Base-by-base conservation (phyloP, 2,888 invertebrate genomes). In the Baccha elongata region DNA sequence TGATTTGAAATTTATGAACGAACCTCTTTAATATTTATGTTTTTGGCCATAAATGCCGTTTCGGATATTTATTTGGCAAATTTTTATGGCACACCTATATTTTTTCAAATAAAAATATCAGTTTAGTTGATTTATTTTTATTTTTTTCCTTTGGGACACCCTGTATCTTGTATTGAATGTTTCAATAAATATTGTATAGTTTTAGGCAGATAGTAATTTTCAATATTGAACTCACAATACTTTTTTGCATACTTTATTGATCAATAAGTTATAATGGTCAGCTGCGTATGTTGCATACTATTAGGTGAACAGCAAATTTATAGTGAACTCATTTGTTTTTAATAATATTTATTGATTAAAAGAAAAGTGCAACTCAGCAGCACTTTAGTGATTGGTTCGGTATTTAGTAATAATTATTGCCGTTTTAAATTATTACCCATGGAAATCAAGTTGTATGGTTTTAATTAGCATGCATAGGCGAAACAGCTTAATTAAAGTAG, bases 361-460 rank as follows among this genome's bases (percentile, higher is more conserved):
- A 10, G 7, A 32, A 50, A 52, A 29, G 32, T 52, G 32, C 52
- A 53, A 53, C 13, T 1, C 1, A 55, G 13, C 21, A 55, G 37
- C 74, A 75, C 80, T 81, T 71, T 71, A 75, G 75, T 69, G 80
- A 81, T 81, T 81, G 71, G 10, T 55, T 58, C 65, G 69, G 58
- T 32, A 53, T 73, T 73, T 68, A 55, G 74, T 80, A 75, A n/a
- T n/a, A n/a, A 80, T 80, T 71, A 68, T 69, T 55, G 69, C 37
- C 50, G 44, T 21, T 60, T 50, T 65, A 72, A 65, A 64, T 48
- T 48, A 29, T 58, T 60, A 60, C 46, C 52, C 23, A 35, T 72
- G 48, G 48, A 67, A 67, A 78, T 67, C 50, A 23, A 37, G 23
- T 35, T 42, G 53, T 65, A 53, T 71, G 48, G 60, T 76, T 81